Evolutionary conservation across 2,888 invertebrate species (phyloP).

Genomic region (Cremastinae sp.): DNA sequence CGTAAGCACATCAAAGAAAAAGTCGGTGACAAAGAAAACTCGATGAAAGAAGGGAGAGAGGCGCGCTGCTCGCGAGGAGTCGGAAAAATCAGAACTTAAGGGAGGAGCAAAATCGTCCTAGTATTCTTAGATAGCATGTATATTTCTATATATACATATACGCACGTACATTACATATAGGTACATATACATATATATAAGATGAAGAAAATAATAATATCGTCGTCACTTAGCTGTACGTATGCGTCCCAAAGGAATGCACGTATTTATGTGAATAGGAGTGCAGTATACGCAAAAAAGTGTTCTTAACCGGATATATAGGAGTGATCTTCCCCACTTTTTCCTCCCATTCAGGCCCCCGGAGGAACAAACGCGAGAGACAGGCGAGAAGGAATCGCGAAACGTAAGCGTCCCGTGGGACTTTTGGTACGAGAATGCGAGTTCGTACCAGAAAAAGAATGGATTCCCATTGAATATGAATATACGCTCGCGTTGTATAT

Average conservation of each 20-base stretch:
- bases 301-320: conserved; percentile 13
- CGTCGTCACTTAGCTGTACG: conserved; percentile 66
- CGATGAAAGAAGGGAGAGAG: conserved; percentile 11
- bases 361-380: conserved; percentile 28
- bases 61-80: conserved; percentile 12
- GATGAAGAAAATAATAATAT: conserved; percentile 65
- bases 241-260: conserved; percentile 66
- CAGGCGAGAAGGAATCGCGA: conserved; percentile 56
- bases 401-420: conserved; percentile 68
- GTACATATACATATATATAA: too few relatives aligned
- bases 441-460: conserved; percentile 48
- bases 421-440: conserved; percentile 59
- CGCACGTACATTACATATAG: too few relatives aligned
- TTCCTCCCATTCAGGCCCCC: conserved; percentile 36
- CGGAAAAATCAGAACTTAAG: conserved; percentile 44
- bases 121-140: conserved; percentile 35
- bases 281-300: conserved; percentile 6
- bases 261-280: conserved; percentile 17
- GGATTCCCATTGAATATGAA: conserved; percentile 29
- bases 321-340: conserved; percentile 35
- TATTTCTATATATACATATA: too few relatives aligned
- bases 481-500: not conserved
- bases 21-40: not conserved
- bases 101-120: conserved; percentile 37
- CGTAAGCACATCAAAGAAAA: conserved; percentile 5